Conservation (phyloP, 2,797 vertebrate species). For the Pantherophis alleghaniensis region DNA sequence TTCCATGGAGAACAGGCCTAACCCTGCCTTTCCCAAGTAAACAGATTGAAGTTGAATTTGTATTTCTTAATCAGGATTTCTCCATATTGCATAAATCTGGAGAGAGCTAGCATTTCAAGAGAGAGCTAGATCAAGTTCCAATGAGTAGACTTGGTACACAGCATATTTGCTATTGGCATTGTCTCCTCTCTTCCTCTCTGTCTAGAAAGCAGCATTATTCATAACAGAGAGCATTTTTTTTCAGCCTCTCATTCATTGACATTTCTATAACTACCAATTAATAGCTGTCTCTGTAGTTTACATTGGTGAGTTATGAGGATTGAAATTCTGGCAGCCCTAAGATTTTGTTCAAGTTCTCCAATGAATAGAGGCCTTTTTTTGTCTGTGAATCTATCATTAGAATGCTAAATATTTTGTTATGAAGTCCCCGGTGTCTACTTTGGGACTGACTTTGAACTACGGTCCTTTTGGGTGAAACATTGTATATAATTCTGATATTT, state of each 20-base stretch:
- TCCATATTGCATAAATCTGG: not conserved
- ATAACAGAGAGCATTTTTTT: conserved; percentile 1
- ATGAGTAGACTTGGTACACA: not conserved
- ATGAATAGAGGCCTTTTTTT: not conserved
- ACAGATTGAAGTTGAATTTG: not conserved
- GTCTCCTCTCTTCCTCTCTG: not conserved
- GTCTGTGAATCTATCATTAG: not conserved
- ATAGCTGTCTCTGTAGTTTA: conserved; percentile 22
- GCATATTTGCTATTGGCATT: conserved; percentile 4
- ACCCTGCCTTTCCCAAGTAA: not conserved
- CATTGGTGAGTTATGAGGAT: not conserved
- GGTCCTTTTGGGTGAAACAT: not conserved
- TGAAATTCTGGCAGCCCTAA: conserved; percentile 6
- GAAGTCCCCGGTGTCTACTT: not conserved
- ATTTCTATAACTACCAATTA: conserved; percentile 3
- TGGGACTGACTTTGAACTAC: not conserved
- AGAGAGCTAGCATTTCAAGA: not conserved
- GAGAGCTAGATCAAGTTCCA: not conserved
- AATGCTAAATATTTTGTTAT: not conserved
- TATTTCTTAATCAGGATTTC: not conserved
- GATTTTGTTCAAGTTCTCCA: not conserved
- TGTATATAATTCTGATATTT: not conserved
- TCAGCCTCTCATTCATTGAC: not conserved
- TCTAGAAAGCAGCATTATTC: not conserved
- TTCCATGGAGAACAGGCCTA: not conserved